Evolutionary conservation across 2,888 invertebrate species (phyloP).

Genomic region (Blomia tropicalis): DNA sequence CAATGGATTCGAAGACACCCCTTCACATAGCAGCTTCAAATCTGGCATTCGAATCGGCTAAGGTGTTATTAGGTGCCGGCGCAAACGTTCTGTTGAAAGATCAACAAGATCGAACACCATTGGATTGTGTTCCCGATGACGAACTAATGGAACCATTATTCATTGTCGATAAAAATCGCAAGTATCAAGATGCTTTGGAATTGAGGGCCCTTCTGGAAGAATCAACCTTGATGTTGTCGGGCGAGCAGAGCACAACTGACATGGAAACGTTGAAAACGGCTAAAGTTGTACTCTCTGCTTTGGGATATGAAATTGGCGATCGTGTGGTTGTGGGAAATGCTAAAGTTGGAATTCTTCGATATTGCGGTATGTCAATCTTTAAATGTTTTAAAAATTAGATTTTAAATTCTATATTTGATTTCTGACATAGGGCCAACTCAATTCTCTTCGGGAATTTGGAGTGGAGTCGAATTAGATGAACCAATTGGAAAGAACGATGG

Average conservation of each 20-base stretch:
- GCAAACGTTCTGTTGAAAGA: conserved; percentile 34
- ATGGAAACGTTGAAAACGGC: conserved; percentile 32
- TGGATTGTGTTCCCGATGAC: conserved; percentile 27
- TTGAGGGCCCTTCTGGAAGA: conserved; percentile 34
- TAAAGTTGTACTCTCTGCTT: conserved; percentile 35
- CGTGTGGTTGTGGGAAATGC: conserved; percentile 33
- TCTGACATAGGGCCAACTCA: conserved; percentile 28
- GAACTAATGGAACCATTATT: background rate
- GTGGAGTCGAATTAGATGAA: conserved; percentile 41
- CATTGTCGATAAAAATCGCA: background rate
- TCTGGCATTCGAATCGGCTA: conserved; percentile 37
- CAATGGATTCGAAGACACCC: conserved; percentile 40
- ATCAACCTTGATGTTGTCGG: conserved; percentile 26
- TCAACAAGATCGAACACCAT: conserved; percentile 31
- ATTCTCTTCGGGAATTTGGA: conserved; percentile 38
- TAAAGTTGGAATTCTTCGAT: conserved; percentile 29
- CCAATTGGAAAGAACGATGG: conserved; percentile 41
- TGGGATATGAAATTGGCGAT: conserved; percentile 38
- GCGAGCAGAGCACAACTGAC: conserved; percentile 30
- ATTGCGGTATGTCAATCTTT: conserved; percentile 27
- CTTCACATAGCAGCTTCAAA: conserved; percentile 41
- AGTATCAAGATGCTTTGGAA: background rate
- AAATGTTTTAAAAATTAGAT: background rate
- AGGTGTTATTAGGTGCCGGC: conserved; percentile 36
- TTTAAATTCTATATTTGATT: background rate